These are phyloP conservation scores for Typhlomys cinereus DNA, from an alignment of 2,113 vertebrate genomes.

Conservation along the genomic window DNA sequence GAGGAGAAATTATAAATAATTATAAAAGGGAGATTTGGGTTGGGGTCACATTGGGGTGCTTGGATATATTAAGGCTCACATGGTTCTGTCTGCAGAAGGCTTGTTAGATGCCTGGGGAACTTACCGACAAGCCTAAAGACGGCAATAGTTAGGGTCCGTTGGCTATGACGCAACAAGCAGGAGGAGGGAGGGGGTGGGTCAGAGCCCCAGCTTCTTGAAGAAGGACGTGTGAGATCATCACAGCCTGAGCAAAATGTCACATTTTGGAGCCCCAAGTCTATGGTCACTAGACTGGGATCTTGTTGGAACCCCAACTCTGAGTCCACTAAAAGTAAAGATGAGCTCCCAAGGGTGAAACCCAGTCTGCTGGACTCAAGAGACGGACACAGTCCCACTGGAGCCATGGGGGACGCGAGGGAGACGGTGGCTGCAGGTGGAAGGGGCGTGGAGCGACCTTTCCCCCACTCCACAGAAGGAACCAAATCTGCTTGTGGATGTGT, in stretches of 20 bases:
- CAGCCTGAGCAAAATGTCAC: neutral
- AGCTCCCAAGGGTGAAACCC: neutral
- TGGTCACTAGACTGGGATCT: neutral
- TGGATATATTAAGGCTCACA: neutral
- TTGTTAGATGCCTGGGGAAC: slow-evolving; percentile 9
- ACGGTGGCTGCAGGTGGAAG: neutral
- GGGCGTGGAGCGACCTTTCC: neutral
- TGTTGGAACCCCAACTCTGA: neutral
- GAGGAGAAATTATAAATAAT: no score
- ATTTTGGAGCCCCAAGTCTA: neutral
- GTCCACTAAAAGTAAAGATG: neutral
- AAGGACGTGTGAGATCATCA: neutral
- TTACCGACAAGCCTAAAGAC: neutral
- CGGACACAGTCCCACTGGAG: neutral
- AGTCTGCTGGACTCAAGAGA: no score
- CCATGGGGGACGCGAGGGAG: neutral
- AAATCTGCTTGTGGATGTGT: no score
- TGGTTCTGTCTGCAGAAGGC: neutral
- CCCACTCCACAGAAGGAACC: fast-evolving
- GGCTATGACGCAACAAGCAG: neutral
- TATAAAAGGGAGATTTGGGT: neutral
- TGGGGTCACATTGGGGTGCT: neutral
- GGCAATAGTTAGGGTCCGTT: neutral
- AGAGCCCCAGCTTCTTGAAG: neutral
- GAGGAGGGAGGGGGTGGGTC: neutral